phyloP scores from a whole-genome alignment of 2,113 vertebrate species.

The Nibea coibor region DNA sequence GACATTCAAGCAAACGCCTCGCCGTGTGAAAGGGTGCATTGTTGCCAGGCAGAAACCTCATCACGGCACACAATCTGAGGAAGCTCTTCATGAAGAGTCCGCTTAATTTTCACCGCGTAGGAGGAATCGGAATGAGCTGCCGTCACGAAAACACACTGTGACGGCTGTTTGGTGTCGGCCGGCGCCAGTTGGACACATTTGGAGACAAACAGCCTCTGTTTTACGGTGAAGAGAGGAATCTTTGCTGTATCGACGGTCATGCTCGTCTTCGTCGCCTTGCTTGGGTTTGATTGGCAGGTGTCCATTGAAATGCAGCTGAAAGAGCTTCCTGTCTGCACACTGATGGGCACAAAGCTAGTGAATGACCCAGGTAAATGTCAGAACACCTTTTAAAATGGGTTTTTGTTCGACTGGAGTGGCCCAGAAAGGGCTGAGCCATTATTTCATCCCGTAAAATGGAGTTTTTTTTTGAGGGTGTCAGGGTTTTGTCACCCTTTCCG shows the following conservation, averaged over 20 bases:
- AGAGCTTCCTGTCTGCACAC: constrained; percentile 55
- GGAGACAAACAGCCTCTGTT: constrained; percentile 42
- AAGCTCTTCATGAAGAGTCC: constrained; percentile 23
- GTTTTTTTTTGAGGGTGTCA: neutral
- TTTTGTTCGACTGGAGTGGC: constrained; percentile 48
- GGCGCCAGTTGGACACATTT: constrained; percentile 24
- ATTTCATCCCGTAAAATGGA: constrained; percentile 21
- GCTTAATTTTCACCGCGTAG: constrained; percentile 39
- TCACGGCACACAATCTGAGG: neutral
- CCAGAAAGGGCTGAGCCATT: constrained; percentile 51
- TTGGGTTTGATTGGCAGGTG: constrained; percentile 61
- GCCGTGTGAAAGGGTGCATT: constrained; percentile 41
- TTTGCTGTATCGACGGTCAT: neutral
- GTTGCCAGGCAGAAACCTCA: constrained; percentile 45
- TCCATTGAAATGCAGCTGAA: constrained; percentile 49
- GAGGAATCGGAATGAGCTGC: constrained; percentile 40
- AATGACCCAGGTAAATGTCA: constrained; percentile 71
- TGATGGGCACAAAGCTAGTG: constrained; percentile 28
- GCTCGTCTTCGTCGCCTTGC: neutral
- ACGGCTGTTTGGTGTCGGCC: neutral
- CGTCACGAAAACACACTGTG: constrained; percentile 17
- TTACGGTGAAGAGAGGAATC: neutral
- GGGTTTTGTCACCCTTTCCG: neutral
- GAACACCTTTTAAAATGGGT: constrained; percentile 33
- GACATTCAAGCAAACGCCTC: constrained; percentile 25